Base-by-base conservation (phyloP, 1,140 invertebrate genomes). In the Tetramorium parvispinum region DNA sequence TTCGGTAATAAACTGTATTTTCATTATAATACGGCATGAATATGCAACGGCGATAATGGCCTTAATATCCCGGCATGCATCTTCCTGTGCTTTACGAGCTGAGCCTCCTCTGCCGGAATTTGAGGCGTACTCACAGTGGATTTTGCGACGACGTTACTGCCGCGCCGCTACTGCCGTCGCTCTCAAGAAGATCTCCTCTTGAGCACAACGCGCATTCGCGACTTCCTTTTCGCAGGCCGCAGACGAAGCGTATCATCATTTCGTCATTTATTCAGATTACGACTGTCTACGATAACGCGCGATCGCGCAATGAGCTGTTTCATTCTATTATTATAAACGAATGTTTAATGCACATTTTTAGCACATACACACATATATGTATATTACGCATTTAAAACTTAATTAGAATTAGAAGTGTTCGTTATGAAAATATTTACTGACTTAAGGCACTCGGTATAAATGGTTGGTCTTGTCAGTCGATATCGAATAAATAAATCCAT, bases 21-120 rank as follows among this genome's bases (percentile, higher is more conserved):
- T 95, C 95, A 95, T 95, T 95, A 95, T 95, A 95, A 95, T 95
- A 95, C 95, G 92, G 93, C 94, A 95, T 95, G 95, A 95, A 95
- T 95, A 95, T 95, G 95, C 95, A 95, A 95, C 94, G 94, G 93
- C 94, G 93, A 95, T 95, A 95, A 95, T 95, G 94, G 94, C 93
- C 94, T 95, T 95, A 95, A 95, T 95, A 95, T 95, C 94, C 94
- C 93, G 90, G 94, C 93, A 94, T 95, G 95, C 94, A 94, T 95
- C 94, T 95, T 94, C 94, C 94, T 94, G 95, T 95, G 94, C 94
- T 95, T 95, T 95, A 94, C 93, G 93, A 93, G 94, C 93, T 95
- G 94, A 95, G 94, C 94, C 94, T 94, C 94, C 93, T 94, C 93
- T 90, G 91, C 93, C 93, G 92, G 94, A 94, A 95, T 95, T 94